Evolutionary conservation across 2,113 vertebrate genomes (phyloP).

Genomic region (Tricholaema leucomelas): DNA sequence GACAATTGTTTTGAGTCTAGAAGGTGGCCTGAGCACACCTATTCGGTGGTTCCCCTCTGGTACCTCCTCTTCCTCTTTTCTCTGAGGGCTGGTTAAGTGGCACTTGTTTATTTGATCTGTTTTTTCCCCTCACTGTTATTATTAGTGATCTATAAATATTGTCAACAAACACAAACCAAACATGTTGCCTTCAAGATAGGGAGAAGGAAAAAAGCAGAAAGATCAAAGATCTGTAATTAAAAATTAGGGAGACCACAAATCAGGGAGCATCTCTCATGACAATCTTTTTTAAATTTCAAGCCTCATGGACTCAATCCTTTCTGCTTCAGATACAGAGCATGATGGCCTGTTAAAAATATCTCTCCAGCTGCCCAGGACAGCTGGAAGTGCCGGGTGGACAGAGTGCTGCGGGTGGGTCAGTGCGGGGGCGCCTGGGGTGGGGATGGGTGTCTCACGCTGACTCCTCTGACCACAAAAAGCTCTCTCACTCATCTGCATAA

Average conservation of each 20-base stretch:
- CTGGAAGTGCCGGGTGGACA: neutral
- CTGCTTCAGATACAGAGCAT: neutral
- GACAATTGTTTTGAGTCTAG: neutral
- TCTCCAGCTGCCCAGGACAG: constrained; percentile 32
- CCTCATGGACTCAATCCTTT: neutral
- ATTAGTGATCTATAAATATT: neutral
- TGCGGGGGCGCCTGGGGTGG: neutral
- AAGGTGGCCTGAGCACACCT: neutral
- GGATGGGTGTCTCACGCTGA: neutral
- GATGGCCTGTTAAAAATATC: neutral
- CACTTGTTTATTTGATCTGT: neutral
- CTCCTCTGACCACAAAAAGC: neutral
- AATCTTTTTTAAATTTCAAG: neutral
- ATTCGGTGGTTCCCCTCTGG: neutral
- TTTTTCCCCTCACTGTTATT: neutral
- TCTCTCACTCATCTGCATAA: neutral
- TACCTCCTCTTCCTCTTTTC: neutral
- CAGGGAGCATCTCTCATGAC: neutral
- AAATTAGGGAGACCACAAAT: neutral
- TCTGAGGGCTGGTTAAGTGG: neutral
- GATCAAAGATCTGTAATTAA: constrained; percentile 27
- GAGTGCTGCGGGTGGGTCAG: neutral
- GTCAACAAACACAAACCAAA: neutral
- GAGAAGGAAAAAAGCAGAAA: neutral
- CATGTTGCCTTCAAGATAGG: neutral